phyloP scores from a whole-genome alignment of 2,888 invertebrate species.

The Stenchaetothrips biformis region DNA sequence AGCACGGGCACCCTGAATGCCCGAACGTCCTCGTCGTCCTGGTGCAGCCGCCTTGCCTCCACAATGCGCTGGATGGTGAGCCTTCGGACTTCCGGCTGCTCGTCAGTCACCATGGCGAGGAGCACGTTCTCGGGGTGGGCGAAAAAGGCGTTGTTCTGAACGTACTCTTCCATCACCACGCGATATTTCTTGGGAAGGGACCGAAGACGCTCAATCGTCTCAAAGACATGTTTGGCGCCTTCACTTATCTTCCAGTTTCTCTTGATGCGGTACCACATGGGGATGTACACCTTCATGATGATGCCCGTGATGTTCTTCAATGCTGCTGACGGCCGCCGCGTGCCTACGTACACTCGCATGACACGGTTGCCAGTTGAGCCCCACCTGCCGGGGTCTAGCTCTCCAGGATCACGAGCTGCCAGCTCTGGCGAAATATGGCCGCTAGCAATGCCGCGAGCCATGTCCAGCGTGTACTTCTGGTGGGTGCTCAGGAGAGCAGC shows the following conservation, averaged over 20 bases:
- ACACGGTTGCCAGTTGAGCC: slow-evolving; percentile 33
- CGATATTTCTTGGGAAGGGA: slow-evolving; percentile 31
- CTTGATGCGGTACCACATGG: slow-evolving; percentile 37
- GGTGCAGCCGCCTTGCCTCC: slow-evolving; percentile 30
- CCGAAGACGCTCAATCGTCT: slow-evolving; percentile 32
- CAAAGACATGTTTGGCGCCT: slow-evolving; percentile 34
- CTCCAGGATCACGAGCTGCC: slow-evolving; percentile 28
- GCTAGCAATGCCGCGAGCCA: not conserved
- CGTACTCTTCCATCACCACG: slow-evolving; percentile 37
- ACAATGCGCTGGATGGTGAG: slow-evolving; percentile 29
- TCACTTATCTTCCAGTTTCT: slow-evolving; percentile 31
- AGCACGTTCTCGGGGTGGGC: slow-evolving; percentile 35
- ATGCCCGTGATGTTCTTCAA: slow-evolving; percentile 37
- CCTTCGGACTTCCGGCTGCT: slow-evolving; percentile 28
- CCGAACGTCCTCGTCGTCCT: slow-evolving; percentile 25
- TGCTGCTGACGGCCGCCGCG: slow-evolving; percentile 11
- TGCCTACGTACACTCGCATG: no score
- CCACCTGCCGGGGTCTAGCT: slow-evolving; percentile 29
- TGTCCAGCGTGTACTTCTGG: not conserved
- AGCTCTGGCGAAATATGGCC: no score
- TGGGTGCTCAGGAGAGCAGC: not conserved
- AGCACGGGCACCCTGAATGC: slow-evolving; percentile 24
- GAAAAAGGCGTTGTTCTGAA: slow-evolving; percentile 35
- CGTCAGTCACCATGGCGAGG: slow-evolving; percentile 33
- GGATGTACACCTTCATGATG: slow-evolving; percentile 35